Conservation (phyloP, 2,888 invertebrate genomes). For the Dicranocentrus wangi region DNA sequence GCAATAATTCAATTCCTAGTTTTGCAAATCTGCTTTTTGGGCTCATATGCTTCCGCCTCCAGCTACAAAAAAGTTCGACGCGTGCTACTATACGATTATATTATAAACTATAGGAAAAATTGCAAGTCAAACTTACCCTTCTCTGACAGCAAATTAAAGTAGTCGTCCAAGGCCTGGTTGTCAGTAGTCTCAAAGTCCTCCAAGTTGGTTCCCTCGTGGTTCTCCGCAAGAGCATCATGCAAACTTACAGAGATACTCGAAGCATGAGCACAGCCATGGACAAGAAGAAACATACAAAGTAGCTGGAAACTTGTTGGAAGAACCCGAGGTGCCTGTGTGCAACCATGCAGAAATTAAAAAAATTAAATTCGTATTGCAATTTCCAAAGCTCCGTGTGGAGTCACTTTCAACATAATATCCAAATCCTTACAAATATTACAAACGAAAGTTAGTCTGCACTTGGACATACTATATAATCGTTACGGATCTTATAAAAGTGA, state of each 20-base stretch:
- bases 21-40: no score
- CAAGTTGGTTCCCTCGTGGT: no score
- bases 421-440: not conserved
- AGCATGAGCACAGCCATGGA: slow-evolving; percentile 11
- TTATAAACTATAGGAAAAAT: no score
- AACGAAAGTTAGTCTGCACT: no score
- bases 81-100: no score
- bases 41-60: no score
- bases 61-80: no score
- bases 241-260: not conserved
- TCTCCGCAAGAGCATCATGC: not conserved
- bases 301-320: not conserved
- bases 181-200: slow-evolving; percentile 20
- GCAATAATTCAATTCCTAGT: no score
- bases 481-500: no score
- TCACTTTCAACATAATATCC: not conserved
- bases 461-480: no score
- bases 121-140: no score
- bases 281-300: slow-evolving; percentile 1
- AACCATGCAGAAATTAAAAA: slow-evolving; percentile 21
- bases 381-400: no score
- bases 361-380: slow-evolving; percentile 9
- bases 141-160: slow-evolving; percentile 6
- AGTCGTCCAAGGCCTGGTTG: not conserved
- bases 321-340: slow-evolving; percentile 19